Evolutionary conservation across 2,113 vertebrate genomes (phyloP), one percentile per base, ranked within the genome.

Genomic region (Scolopax mira): DNA sequence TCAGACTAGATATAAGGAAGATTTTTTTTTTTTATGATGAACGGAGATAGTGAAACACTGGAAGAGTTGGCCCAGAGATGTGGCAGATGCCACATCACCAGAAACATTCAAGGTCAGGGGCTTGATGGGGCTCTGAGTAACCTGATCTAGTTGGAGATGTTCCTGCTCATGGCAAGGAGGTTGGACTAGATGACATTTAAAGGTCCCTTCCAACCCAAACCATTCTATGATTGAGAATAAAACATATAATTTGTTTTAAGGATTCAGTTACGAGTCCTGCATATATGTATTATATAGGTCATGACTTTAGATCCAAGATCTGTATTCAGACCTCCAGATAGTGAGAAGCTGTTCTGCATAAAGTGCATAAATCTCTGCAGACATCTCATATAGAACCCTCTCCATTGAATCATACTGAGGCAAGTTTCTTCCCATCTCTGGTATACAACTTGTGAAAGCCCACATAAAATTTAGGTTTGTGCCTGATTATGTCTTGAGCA

Each of bases 71-170:
- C 37, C n/a, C 71, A 58, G 70, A 17, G 33, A 61, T 4, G 3
- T 14, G 3, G 2, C 54, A 28, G 11, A 22, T n/a, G 17, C 3
- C 7, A 10, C 5, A 1, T 7, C 4, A 6, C 37, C 62, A 30
- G 17, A 44, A 80, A 30, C 4, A 42, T 8, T 80, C 25, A 22
- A 57, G 7, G 4, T 8, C 35, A 51, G 25, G 27, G 25, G 18
- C 8, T 87, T 42, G 14, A 18, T 0, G 7, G 19, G 33, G 7
- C 19, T 61, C 17, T 46, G 28, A 70, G 46, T 6, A 30, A 27
- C 9, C 9, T 57, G 51, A 31, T 67, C 6, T 9, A 35, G 23
- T 24, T 57, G 51, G 31, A 37, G 28, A 37, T 51, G 19, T n/a
- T 37, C 6, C 15, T 77, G 19, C 13, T 52, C 1, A 18, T 18